Conservation (phyloP, 2,113 vertebrate genomes). For the Trachemys scripta region DNA sequence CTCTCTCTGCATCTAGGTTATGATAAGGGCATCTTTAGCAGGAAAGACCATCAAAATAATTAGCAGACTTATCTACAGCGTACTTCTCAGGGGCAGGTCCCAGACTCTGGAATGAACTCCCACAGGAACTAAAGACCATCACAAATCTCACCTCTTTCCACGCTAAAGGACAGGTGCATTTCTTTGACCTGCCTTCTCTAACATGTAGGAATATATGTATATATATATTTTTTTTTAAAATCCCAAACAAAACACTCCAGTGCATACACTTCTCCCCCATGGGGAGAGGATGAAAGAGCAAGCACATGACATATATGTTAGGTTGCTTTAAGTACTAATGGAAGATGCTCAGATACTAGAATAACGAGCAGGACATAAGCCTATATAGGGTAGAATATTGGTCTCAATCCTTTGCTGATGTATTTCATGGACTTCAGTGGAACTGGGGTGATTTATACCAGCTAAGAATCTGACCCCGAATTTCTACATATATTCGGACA, state of each 20-base stretch:
- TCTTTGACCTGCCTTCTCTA: not conserved
- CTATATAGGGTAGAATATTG: not conserved
- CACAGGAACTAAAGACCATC: not conserved
- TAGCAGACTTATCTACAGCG: not conserved
- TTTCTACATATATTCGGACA: not conserved
- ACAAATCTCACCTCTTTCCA: not conserved
- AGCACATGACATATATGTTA: not conserved
- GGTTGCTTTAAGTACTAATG: not conserved
- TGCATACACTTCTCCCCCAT: too few relatives aligned
- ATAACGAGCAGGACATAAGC: not conserved
- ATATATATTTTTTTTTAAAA: not conserved
- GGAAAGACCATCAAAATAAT: too few relatives aligned
- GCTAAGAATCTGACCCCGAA: not conserved
- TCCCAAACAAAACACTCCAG: not conserved
- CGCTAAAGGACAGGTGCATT: not conserved
- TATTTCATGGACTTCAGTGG: not conserved
- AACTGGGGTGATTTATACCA: not conserved
- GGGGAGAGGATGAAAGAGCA: not conserved
- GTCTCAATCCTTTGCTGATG: not conserved
- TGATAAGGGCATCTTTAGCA: too few relatives aligned
- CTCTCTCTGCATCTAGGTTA: too few relatives aligned
- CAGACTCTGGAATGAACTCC: not conserved
- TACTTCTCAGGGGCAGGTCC: not conserved
- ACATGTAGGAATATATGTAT: not conserved
- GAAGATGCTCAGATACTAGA: not conserved